Conservation (phyloP, 2,797 vertebrate species). For the Lerista edwardsae region DNA sequence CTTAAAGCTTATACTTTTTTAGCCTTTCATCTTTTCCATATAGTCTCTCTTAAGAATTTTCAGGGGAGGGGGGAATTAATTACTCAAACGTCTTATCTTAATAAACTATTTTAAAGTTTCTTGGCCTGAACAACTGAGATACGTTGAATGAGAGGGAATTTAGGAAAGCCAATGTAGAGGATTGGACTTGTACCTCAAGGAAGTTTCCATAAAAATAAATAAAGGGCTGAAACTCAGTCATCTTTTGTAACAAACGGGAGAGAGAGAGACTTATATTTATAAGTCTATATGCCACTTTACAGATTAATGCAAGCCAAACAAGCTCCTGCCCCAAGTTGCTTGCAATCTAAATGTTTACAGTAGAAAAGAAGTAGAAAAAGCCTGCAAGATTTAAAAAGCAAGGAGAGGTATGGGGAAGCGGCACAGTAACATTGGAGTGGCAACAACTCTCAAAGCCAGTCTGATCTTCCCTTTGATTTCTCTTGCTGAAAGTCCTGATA, state of each 20-base stretch:
- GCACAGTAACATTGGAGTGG: neutral
- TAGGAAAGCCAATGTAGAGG: neutral
- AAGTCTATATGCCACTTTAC: neutral
- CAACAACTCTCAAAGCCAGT: neutral
- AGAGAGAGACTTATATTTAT: neutral
- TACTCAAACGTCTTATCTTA: neutral
- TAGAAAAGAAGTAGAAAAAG: neutral
- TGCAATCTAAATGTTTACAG: neutral
- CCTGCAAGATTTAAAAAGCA: neutral
- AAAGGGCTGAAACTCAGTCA: neutral
- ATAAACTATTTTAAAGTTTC: neutral
- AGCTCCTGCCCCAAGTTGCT: too few relatives aligned
- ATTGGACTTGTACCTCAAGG: neutral
- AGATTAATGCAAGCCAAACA: neutral
- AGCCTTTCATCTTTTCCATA: neutral
- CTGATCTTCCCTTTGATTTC: neutral
- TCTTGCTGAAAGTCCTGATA: neutral
- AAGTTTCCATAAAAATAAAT: neutral
- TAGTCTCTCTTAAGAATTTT: neutral
- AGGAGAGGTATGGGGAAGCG: neutral
- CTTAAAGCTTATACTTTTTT: constrained; percentile 6
- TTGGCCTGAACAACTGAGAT: neutral
- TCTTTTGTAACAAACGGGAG: neutral
- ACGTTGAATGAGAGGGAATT: neutral
- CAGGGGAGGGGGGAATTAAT: too few relatives aligned